Conservation (phyloP, 2,113 vertebrate genomes). For the Tylochromis polylepis region DNA sequence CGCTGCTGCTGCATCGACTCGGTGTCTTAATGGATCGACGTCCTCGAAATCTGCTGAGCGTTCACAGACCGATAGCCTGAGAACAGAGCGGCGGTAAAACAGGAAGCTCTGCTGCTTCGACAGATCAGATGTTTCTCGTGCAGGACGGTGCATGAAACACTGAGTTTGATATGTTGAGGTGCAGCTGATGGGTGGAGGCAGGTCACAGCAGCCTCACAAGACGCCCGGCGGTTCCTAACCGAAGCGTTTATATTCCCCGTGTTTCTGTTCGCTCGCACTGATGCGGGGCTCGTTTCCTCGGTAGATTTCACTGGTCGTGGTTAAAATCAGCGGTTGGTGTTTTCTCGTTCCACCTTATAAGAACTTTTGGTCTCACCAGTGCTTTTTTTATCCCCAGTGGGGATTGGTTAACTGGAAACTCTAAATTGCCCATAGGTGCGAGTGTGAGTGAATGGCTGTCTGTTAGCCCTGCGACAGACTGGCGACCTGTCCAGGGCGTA, state of each 20-base stretch:
- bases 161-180: neutral
- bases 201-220: neutral
- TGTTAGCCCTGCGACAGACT: too few species aligned
- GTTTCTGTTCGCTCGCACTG: neutral
- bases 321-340: neutral
- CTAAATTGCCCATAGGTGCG: too few species aligned
- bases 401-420: too few species aligned
- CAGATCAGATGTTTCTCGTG: neutral
- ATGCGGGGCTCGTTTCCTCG: fast-evolving
- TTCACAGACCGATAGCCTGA: too few species aligned
- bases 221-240: neutral
- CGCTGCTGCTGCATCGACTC: neutral
- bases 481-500: too few species aligned
- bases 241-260: fast-evolving
- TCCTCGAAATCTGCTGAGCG: too few species aligned
- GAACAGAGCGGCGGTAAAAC: neutral
- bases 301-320: neutral
- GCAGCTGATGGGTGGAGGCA: neutral
- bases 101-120: neutral
- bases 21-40: fast-evolving
- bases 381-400: too few species aligned
- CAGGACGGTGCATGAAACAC: neutral
- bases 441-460: too few species aligned
- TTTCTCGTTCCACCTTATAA: neutral
- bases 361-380: too few species aligned